These are phyloP conservation scores for Camponotus floridanus DNA, from an alignment of 1,140 invertebrate species.

Conservation along the genomic window DNA sequence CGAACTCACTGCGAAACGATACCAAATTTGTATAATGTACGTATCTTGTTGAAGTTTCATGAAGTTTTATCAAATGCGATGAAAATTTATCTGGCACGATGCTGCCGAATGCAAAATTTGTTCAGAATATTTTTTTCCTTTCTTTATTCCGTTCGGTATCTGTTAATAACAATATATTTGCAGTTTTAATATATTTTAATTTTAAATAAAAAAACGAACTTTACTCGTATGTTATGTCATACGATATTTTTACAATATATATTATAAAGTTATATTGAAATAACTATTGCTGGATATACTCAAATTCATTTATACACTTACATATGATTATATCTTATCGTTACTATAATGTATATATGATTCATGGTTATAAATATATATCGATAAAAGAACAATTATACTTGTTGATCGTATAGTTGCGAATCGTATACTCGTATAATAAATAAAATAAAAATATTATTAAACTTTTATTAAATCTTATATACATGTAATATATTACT, in stretches of 20 bases:
- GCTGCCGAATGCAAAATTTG: not conserved
- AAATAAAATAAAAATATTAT: not conserved
- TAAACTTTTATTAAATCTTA: not conserved
- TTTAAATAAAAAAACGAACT: no score
- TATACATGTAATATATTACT: not conserved
- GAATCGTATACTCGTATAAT: not conserved
- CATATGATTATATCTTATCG: not conserved
- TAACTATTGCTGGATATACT: not conserved
- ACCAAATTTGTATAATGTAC: not conserved
- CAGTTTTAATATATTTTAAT: not conserved
- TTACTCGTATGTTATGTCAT: not conserved
- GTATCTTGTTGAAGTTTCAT: not conserved
- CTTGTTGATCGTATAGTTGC: not conserved
- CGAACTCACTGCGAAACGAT: not conserved
- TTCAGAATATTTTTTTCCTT: not conserved
- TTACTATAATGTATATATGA: not conserved
- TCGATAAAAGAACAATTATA: not conserved
- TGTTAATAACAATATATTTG: not conserved
- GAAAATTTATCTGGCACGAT: slow-evolving; percentile 8
- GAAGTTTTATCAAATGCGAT: not conserved
- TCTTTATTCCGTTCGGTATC: not conserved
- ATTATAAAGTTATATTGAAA: not conserved
- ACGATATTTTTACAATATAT: not conserved
- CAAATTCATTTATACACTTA: not conserved
- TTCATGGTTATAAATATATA: not conserved